Evolutionary conservation across 1,140 invertebrate species (phyloP).

Genomic region (Rhizoglyphus robini): DNA sequence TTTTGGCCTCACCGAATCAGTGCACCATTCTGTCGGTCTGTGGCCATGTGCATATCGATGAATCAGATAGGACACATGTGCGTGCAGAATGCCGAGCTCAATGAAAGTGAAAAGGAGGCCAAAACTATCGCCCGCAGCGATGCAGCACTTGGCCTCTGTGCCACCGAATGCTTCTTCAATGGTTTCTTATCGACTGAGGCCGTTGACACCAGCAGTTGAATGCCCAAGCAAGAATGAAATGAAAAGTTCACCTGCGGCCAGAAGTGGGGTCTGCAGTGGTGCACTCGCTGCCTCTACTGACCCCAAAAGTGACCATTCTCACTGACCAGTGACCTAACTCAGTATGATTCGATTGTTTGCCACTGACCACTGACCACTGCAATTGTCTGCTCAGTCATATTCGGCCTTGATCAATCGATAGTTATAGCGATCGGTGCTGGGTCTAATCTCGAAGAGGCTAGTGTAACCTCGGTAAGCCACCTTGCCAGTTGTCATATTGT

Average conservation of each 20-base stretch:
- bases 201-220: background rate
- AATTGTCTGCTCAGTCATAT: background rate
- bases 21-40: background rate
- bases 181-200: background rate
- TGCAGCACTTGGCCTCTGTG: background rate
- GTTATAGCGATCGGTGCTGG: too few relatives aligned
- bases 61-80: background rate
- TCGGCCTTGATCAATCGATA: background rate
- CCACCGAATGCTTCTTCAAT: background rate
- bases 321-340: background rate
- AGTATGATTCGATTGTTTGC: too few relatives aligned
- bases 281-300: background rate
- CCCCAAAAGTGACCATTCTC: conserved; percentile 1
- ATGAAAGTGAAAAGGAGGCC: conserved; percentile 15
- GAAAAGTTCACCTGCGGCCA: conserved; percentile 7
- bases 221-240: background rate
- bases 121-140: conserved; percentile 1
- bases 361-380: background rate
- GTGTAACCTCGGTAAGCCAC: too few relatives aligned
- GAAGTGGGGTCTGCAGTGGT: background rate
- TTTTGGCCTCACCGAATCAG: too few relatives aligned
- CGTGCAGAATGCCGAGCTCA: background rate
- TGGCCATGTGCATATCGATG: background rate
- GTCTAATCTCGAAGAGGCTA: too few relatives aligned
- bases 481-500: too few relatives aligned